These are phyloP conservation scores for Eulemur coronatus DNA, from an alignment of 2,797 vertebrate species.

Conservation along the genomic window DNA sequence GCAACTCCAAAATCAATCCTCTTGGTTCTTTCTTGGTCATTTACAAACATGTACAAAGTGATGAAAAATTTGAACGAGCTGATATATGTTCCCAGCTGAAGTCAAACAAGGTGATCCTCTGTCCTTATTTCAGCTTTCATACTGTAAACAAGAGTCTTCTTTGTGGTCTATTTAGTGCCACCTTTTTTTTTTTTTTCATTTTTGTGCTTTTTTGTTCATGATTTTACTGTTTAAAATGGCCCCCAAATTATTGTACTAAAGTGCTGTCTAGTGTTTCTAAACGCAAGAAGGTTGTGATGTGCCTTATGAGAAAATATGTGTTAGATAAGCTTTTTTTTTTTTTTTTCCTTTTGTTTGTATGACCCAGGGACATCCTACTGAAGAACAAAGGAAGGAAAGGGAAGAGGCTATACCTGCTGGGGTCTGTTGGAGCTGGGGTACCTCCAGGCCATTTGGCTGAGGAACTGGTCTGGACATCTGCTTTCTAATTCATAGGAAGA, in stretches of 20 bases:
- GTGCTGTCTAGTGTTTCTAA: neutral
- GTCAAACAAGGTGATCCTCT: neutral
- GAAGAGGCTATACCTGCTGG: too few species aligned
- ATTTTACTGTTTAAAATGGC: conserved; percentile 1
- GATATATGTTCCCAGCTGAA: neutral
- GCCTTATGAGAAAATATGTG: neutral
- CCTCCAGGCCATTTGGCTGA: too few species aligned
- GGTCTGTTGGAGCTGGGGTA: too few species aligned
- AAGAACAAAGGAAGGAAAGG: too few species aligned
- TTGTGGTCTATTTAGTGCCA: neutral
- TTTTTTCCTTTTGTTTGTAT: too few species aligned
- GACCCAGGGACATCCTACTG: too few species aligned
- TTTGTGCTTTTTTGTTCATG: neutral
- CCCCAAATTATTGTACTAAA: neutral
- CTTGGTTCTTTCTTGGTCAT: neutral
- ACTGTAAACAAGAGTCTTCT: neutral
- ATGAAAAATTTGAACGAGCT: neutral
- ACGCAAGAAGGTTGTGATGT: neutral
- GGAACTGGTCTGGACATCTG: too few species aligned
- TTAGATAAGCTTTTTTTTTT: neutral
- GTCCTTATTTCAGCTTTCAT: conserved; percentile 3
- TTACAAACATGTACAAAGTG: neutral
- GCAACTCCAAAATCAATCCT: neutral
- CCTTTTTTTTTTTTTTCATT: neutral
- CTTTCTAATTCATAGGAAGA: too few species aligned